Percentiles rank a stretch among this genome's conserved stretches.
Conservation (phyloP, 2,113 vertebrate genomes). For the Xiphorhynchus elegans region DNA sequence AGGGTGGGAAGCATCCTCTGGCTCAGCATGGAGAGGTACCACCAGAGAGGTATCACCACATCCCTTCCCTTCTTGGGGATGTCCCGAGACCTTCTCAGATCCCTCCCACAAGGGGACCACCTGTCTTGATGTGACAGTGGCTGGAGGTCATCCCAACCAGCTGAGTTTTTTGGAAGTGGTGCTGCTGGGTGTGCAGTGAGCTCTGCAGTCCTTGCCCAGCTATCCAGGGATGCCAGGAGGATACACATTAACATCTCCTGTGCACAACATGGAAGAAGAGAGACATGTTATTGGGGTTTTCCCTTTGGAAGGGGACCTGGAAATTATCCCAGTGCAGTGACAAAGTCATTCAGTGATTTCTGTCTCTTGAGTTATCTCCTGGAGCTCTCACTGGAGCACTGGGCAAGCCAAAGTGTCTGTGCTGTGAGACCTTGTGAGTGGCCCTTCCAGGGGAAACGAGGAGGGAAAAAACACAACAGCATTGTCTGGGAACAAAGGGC, state of each 20-base stretch:
- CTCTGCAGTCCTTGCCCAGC: background rate
- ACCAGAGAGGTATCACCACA: background rate
- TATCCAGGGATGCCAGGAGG: background rate
- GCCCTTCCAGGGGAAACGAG: background rate
- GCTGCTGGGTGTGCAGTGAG: background rate
- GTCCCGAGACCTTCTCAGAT: background rate
- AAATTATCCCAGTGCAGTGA: background rate
- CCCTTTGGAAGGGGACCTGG: background rate
- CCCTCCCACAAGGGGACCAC: background rate
- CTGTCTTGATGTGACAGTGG: background rate
- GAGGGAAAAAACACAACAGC: background rate
- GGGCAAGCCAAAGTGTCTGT: background rate
- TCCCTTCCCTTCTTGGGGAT: background rate
- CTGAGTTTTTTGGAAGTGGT: background rate
- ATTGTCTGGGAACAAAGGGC: background rate
- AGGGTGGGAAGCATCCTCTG: background rate
- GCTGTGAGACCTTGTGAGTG: background rate
- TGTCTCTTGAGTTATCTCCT: background rate
- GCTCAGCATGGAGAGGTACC: background rate
- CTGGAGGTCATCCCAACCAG: background rate
- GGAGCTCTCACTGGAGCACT: background rate
- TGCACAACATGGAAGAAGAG: background rate
- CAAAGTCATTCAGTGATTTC: background rate
- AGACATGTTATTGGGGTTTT: background rate
- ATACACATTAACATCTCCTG: background rate